Base-by-base conservation (phyloP, 2,888 invertebrate genomes). In the Danaus chrysippus region DNA sequence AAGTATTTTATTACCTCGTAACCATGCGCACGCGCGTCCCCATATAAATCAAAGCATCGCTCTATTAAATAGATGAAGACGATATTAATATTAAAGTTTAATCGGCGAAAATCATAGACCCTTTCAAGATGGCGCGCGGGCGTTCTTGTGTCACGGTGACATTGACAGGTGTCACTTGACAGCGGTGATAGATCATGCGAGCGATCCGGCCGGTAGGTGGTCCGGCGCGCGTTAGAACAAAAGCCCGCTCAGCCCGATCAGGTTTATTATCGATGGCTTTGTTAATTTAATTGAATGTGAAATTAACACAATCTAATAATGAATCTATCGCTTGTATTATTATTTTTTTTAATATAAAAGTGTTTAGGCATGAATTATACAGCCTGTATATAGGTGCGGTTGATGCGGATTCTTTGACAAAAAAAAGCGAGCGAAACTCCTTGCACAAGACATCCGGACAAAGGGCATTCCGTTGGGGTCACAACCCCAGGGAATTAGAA, bases 141-240 rank as follows among this genome's bases (percentile, higher is more conserved):
- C 87, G 87, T 84, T 82, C 83, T 76, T 73, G 76, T 79, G 81
- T 87, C 86, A 84, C 65, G 68, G 60, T 80, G 86, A 87, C 84
- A 85, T 79, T 89, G 89, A 90, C 89, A 89, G 87, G 86, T 90
- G 89, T 89, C 90, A 87, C 81, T 75, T 77, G 76, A 75, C 74
- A 74, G 68, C 62, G 79, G 74, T 77, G 79, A 86, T 86, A 86
- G 86, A 89, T 88, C 87, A 85, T 87, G 71, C 78, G 88, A 88
- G 86, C 81, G 82, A 81, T 80, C 84, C 81, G 71, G 73, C 73
- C 64, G 63, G 77, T 76, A 76, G 90, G 90, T 90, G 90, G 90
- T 89, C 90, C 65, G 46, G 17, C 76, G 82, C 77, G 69, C 63
- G 69, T 70, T 74, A 76, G 75, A 76, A 76, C 77, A 82, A 82